Percentiles rank a stretch among this genome's conserved stretches.
phyloP scores from a whole-genome alignment of 1,140 invertebrate genomes.

The Tetraneura akinire region DNA sequence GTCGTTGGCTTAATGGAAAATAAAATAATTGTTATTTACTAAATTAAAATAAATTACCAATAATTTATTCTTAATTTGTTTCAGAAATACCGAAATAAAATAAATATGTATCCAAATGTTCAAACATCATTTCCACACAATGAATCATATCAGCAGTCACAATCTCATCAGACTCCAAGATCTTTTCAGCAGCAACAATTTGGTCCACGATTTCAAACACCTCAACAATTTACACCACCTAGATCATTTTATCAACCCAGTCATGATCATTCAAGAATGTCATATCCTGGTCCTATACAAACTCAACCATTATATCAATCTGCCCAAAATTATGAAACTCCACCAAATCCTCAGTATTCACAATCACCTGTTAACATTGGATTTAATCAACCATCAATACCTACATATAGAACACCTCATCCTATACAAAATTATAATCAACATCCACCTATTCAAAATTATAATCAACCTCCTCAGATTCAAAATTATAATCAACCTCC shows the following conservation, averaged over 20 bases:
- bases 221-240: conserved; percentile 21
- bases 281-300: background rate
- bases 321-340: background rate
- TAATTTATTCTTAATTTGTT: no score
- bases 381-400: conserved; percentile 6
- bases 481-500: conserved; percentile 10
- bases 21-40: no score
- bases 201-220: conserved; percentile 38
- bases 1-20: no score
- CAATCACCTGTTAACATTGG: background rate
- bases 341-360: conserved; percentile 19
- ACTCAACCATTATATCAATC: conserved; percentile 13
- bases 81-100: background rate
- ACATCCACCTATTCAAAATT: background rate
- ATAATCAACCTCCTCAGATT: background rate
- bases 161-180: conserved; percentile 1
- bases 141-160: background rate
- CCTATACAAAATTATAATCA: conserved; percentile 14
- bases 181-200: conserved; percentile 40
- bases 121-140: background rate
- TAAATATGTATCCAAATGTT: conserved; percentile 9
- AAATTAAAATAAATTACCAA: no score
- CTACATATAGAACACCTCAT: background rate
- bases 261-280: background rate
- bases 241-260: background rate